These are phyloP conservation scores for Halcyon malimbica DNA, from an alignment of 2,113 vertebrate species.

Conservation along the genomic window DNA sequence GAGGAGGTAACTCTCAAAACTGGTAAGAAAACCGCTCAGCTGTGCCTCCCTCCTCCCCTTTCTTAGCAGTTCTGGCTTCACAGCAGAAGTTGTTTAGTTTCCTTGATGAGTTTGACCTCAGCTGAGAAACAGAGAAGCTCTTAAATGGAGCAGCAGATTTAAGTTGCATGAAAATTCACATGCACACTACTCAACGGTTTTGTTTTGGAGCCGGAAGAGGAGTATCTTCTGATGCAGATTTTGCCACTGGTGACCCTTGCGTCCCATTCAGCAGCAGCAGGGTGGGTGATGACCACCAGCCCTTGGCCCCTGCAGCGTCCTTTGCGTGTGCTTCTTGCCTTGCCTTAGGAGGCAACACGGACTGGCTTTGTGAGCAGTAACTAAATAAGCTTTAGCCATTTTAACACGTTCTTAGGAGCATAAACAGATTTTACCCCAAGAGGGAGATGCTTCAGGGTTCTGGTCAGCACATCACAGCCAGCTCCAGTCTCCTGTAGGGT, in stretches of 20 bases:
- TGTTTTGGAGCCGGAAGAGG: neutral
- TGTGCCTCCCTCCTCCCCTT: neutral
- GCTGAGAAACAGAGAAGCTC: neutral
- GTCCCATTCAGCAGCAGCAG: neutral
- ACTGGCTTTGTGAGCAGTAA: neutral
- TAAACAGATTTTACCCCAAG: neutral
- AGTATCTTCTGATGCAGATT: neutral
- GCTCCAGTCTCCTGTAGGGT: neutral
- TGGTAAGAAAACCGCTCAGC: neutral
- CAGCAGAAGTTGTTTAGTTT: neutral
- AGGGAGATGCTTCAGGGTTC: neutral
- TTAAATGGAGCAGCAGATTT: neutral
- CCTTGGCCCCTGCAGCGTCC: fast-evolving
- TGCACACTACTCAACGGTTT: neutral
- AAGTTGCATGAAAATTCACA: neutral
- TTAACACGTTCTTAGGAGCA: neutral
- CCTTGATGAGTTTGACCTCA: neutral
- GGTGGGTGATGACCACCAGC: fast-evolving
- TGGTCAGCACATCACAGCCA: neutral
- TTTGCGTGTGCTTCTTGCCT: neutral
- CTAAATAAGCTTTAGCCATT: neutral
- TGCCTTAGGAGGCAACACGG: neutral
- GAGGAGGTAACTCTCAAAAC: neutral
- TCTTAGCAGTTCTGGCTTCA: neutral
- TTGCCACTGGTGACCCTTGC: neutral